Conservation (phyloP, 92 coral and sea anemone genomes). For the Siderastrea siderea region DNA sequence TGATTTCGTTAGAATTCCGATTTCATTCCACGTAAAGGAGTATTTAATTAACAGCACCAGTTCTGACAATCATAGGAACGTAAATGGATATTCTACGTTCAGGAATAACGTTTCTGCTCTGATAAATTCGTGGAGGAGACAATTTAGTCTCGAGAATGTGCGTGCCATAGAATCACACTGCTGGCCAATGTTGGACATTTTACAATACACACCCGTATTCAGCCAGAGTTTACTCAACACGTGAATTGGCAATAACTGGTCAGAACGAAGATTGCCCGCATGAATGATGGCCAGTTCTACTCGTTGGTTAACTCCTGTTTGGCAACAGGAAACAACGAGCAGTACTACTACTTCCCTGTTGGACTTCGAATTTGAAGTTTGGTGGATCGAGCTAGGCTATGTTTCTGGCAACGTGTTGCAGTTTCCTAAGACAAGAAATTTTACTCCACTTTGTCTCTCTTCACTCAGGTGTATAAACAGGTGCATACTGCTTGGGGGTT, state of each 20-base stretch:
- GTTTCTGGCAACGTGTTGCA: too few species aligned
- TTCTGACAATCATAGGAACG: not conserved
- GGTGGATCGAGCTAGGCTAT: too few species aligned
- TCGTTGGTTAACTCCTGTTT: too few species aligned
- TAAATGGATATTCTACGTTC: slow-evolving; percentile 55
- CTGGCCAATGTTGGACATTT: slow-evolving; percentile 66
- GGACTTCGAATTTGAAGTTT: too few species aligned
- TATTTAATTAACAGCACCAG: slow-evolving; percentile 57
- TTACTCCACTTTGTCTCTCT: too few species aligned
- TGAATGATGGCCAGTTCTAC: too few species aligned
- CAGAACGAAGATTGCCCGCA: too few species aligned
- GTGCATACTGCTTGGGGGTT: too few species aligned
- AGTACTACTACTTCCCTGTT: too few species aligned
- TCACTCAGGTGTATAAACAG: too few species aligned
- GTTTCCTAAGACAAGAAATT: too few species aligned
- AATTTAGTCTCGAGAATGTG: slow-evolving; percentile 45
- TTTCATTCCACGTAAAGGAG: slow-evolving; percentile 43
- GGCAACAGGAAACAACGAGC: too few species aligned
- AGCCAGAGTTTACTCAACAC: slow-evolving; percentile 1
- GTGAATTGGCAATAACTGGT: not conserved
- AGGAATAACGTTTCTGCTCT: slow-evolving; percentile 64
- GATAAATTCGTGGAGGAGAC: slow-evolving; percentile 76
- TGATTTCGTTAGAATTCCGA: slow-evolving; percentile 68
- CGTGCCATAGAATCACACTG: slow-evolving; percentile 78
- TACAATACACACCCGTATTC: slow-evolving; percentile 56